Evolutionary conservation across 1,140 invertebrate species (phyloP).

Genomic region (Drosophila sp.): DNA sequence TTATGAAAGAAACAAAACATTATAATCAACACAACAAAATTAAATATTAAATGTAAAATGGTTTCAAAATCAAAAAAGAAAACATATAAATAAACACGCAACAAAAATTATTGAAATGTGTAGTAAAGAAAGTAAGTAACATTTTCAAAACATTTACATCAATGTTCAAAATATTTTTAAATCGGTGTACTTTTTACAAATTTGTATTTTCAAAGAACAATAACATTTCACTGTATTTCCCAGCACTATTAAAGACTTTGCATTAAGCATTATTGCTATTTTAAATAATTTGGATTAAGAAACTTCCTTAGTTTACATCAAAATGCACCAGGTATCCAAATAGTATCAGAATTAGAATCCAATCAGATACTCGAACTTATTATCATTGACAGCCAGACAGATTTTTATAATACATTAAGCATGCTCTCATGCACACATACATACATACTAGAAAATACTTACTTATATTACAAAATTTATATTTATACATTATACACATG

Average conservation of each 20-base stretch:
- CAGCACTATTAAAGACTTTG: conserved; percentile 13
- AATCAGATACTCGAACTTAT: conserved; percentile 15
- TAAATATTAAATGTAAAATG: conserved; percentile 83
- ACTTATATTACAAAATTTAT: conserved; percentile 65
- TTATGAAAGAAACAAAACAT: conserved; percentile 25
- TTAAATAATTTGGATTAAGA: conserved; percentile 1
- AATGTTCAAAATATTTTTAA: conserved; percentile 29
- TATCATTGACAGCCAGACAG: conserved; percentile 24
- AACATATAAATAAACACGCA: conserved; percentile 44
- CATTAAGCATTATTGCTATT: conserved; percentile 6
- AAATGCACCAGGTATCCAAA: conserved; percentile 9
- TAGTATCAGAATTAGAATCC: background rate
- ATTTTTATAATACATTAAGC: conserved; percentile 28
- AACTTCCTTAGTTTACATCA: conserved; percentile 7
- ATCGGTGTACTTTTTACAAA: conserved; percentile 22
- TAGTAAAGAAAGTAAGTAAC: conserved; percentile 18
- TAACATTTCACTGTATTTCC: conserved; percentile 5
- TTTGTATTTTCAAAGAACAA: conserved; percentile 13
- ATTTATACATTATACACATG: conserved; percentile 59
- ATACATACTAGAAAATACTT: conserved; percentile 42
- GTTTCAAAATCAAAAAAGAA: conserved; percentile 77
- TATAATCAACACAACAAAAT: conserved; percentile 52
- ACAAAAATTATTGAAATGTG: conserved; percentile 26
- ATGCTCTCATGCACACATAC: conserved; percentile 50
- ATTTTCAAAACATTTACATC: conserved; percentile 27